Conservation (phyloP, 2,797 vertebrate species). For the Gouania willdenowi region DNA sequence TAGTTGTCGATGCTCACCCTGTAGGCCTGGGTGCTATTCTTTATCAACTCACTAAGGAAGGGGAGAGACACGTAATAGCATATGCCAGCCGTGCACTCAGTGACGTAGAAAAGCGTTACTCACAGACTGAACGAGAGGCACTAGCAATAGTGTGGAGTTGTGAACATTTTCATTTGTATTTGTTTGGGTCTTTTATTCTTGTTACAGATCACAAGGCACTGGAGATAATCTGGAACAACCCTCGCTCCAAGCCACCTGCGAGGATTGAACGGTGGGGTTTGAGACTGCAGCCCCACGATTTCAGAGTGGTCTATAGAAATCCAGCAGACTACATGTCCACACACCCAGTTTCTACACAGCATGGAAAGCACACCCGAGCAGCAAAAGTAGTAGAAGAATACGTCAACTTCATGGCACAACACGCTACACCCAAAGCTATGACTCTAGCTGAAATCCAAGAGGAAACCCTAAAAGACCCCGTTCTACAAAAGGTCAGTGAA, state of each 20-base stretch:
- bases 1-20: conserved; percentile 17
- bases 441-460: not conserved
- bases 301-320: conserved; percentile 14
- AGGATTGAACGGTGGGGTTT: conserved; percentile 25
- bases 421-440: conserved; percentile 19
- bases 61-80: conserved; percentile 6
- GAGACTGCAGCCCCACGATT: conserved; percentile 20
- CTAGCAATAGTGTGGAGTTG: no score
- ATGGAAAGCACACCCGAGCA: not conserved
- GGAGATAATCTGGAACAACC: conserved; percentile 34
- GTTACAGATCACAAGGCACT: conserved; percentile 35
- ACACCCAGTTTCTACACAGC: not conserved
- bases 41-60: conserved; percentile 2
- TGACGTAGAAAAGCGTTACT: no score
- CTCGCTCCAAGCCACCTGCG: conserved; percentile 17
- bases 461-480: conserved; percentile 11
- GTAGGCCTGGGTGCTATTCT: conserved; percentile 16
- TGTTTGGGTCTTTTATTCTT: conserved; percentile 24
- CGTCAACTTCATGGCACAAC: conserved; percentile 10
- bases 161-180: conserved; percentile 26
- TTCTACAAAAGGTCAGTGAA: conserved; percentile 2
- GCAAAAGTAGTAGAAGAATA: conserved; percentile 24
- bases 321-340: conserved; percentile 25
- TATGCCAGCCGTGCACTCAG: no score
- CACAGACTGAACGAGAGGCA: no score